Percentiles rank a stretch among this genome's conserved stretches.
Evolutionary conservation across 2,888 invertebrate genomes (phyloP).

Genomic region (Dasysyrphus albostriatus): DNA sequence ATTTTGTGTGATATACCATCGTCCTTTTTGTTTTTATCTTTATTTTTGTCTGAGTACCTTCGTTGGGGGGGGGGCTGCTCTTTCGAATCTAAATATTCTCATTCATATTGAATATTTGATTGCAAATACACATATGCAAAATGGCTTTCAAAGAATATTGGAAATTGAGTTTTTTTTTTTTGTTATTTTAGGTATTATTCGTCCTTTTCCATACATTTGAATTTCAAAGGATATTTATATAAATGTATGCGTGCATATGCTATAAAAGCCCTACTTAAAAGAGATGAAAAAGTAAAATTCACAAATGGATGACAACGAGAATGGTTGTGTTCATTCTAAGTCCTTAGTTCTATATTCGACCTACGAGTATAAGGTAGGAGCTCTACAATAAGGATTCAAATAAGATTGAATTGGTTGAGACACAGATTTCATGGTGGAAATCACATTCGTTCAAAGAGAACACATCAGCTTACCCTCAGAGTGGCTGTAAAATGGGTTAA

Average conservation of each 20-base stretch:
- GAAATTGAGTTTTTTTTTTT: slow-evolving; percentile 49
- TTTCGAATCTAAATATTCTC: background rate
- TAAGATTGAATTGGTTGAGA: slow-evolving; percentile 44
- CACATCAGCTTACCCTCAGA: background rate
- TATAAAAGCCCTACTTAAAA: slow-evolving; percentile 29
- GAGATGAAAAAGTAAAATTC: slow-evolving; percentile 52
- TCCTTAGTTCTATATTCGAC: background rate
- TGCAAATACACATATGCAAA: slow-evolving; percentile 18
- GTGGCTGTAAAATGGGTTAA: slow-evolving; percentile 30
- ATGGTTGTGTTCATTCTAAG: background rate
- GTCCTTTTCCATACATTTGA: slow-evolving; percentile 1
- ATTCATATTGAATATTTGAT: slow-evolving; percentile 56
- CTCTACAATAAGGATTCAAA: slow-evolving; percentile 34
- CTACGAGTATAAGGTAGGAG: background rate
- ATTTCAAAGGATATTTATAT: slow-evolving; percentile 3
- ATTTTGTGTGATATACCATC: background rate
- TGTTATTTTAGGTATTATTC: background rate
- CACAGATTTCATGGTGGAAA: slow-evolving; percentile 30
- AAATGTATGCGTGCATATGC: background rate
- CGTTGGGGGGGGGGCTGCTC: background rate
- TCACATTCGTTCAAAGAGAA: slow-evolving; percentile 44
- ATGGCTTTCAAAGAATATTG: slow-evolving; percentile 37
- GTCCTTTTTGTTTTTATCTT: slow-evolving; percentile 7
- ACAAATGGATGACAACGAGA: slow-evolving; percentile 6
- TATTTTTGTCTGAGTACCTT: background rate